Evolutionary conservation across 1,140 invertebrate species (phyloP), one percentile per base, ranked within the genome.

Genomic region (Diabrotica undecimpunctata): DNA sequence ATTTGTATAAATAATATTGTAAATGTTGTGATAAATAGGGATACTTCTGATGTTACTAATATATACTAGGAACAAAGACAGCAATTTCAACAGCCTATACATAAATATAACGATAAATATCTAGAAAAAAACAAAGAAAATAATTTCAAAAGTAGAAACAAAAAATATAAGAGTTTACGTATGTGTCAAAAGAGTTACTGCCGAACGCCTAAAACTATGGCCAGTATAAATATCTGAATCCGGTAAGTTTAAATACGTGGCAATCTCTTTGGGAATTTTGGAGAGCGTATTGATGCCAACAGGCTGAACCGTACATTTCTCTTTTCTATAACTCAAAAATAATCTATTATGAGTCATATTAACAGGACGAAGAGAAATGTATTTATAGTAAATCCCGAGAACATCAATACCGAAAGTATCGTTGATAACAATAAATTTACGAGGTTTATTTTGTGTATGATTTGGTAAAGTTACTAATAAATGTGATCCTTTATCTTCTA

Each of bases 231-330:
- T 35, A 13, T 54, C 53, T 13, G 53, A 7, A 35, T 35, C 12
- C 9, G 55, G 55, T 0, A 57, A 36, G 36, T 57, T 57, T 9
- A 57, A 57, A 38, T 12, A 57, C 10, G 55, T 57, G 35, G 55
- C 55, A 25, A 57, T 57, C 10, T 12, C 14, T 57, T 37, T 57
- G 8, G 55, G 55, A 5, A 57, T 36, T 38, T 9, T 57, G 9
- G 11, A 11, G 36, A 57, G 14, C 4, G 55, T 57, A 38, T 57
- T 11, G 11, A 57, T 37, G 7, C 55, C 55, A 57, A 57, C 55
- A 38, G 55, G 55, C 36, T 57, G 55, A 35, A 12, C 14, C 9
- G 55, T 57, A 25, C 55, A 57, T 57, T 38, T 57, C 55, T 57
- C 14, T 37, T 54, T 54, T 54, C 10, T 54, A 13, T 54, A 54